phyloP scores from a whole-genome alignment of 2,113 vertebrate genomes.

The Cephalophus harveyi region DNA sequence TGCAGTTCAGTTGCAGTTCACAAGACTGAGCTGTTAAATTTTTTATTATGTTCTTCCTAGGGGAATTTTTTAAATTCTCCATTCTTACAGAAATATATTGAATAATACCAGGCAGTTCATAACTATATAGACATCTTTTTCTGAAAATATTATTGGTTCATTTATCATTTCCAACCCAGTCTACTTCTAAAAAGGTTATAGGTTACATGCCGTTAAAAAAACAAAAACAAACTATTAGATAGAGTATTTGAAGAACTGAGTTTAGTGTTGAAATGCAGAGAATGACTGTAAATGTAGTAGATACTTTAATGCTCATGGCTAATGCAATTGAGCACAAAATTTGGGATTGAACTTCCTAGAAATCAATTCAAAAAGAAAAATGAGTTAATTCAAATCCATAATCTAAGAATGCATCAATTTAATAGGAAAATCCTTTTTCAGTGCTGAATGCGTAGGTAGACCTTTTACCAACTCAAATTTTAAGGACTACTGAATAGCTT shows the following conservation, averaged over 20 bases:
- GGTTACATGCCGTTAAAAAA: neutral
- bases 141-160: neutral
- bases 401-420: neutral
- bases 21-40: constrained; percentile 67
- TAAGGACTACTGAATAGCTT: neutral
- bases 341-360: neutral
- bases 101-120: neutral
- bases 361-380: neutral
- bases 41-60: constrained; percentile 72
- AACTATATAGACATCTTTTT: constrained; percentile 32
- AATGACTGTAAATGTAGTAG: neutral
- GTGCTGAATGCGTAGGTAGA: neutral
- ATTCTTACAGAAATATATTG: constrained; percentile 56
- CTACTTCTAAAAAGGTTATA: neutral
- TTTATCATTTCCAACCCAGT: neutral
- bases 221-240: neutral
- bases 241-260: neutral
- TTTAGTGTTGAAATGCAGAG: neutral
- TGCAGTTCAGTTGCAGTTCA: constrained; percentile 63
- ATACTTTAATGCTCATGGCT: neutral
- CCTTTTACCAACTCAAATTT: neutral
- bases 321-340: neutral
- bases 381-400: neutral
- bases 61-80: neutral
- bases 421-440: neutral